Base-by-base conservation (phyloP, 2,888 invertebrate species). In the Synergus japonicus region DNA sequence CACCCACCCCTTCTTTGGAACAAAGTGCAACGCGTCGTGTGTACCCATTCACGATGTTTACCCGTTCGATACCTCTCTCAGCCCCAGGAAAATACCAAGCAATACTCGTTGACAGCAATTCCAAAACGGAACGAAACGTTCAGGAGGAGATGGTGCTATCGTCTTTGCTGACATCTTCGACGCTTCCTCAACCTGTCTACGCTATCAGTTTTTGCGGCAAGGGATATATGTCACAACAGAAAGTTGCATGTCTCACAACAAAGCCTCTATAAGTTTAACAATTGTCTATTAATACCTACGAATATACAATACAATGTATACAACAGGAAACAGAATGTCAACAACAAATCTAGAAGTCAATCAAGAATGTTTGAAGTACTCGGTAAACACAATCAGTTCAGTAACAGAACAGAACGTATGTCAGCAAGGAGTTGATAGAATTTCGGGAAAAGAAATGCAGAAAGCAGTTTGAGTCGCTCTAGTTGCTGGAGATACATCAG, bases 71-170 rank as follows among this genome's bases (percentile, higher is more conserved):
- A 78, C 64, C 64, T 76, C 80, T 83, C 79, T 78, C 78, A 73
- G 49, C 73, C 80, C 60, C 77, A 77, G 78, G 64, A 81, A 81
- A 81, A 83, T 79, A 76, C 69, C 69, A 43, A 58, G 76, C 78
- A 78, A 80, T 80, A 76, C 58, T 60, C 69, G 79, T 63, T 79
- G 81, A 78, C 78, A 63, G 79, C 81, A 79, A 81, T 83, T 81
- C 69, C 46, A 66, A 60, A 54, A n/a, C 22, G 46, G 49, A 18
- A 76, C 54, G 29, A 54, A 73, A 41, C 54, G 54, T 12, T 63
- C 54, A 60, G 22, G 29, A 37, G 67, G 43, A 12, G 66, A 79
- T 67, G 76, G 37, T 54, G 29, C 29, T n/a, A 49, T 69, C 49
- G 37, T 73, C 73, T 73, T 73, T 9, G 37, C 49, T 41, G 73